A percentile compares a stretch with the other conserved stretches of the same genome.
phyloP scores from a whole-genome alignment of 1,140 invertebrate genomes.

The Psilanteris sp. region DNA sequence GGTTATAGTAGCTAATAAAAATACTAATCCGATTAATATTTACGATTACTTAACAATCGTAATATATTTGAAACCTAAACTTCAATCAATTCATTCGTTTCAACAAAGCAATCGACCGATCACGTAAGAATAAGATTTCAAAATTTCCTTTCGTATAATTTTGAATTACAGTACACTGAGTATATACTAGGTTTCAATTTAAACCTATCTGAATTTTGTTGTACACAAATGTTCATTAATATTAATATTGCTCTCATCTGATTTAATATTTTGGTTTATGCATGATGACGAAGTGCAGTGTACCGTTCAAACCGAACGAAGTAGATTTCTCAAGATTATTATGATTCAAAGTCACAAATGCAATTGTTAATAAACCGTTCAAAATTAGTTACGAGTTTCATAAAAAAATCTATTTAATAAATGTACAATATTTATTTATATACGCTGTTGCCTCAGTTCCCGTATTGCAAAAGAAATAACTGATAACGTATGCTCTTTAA shows the following conservation, averaged over 20 bases:
- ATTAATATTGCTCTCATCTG: slow-evolving; percentile 26
- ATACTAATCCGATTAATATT: no score
- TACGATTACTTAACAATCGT: slow-evolving; percentile 15
- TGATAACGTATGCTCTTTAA: slow-evolving; percentile 22
- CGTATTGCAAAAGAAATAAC: slow-evolving; percentile 42
- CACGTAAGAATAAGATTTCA: slow-evolving; percentile 35
- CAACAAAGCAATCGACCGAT: no score
- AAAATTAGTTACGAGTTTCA: no score
- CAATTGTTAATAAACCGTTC: neutral
- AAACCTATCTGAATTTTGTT: slow-evolving; percentile 14
- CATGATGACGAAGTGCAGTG: slow-evolving; percentile 10
- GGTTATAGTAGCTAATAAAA: no score
- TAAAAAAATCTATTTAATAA: slow-evolving; percentile 5
- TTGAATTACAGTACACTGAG: slow-evolving; percentile 27
- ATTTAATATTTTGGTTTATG: slow-evolving; percentile 2
- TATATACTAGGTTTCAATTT: slow-evolving; percentile 7
- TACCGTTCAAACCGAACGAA: neutral
- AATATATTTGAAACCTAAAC: slow-evolving; percentile 1
- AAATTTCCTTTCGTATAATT: slow-evolving; percentile 34
- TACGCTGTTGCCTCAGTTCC: slow-evolving; percentile 20
- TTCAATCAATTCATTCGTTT: no score
- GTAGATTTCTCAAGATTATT: neutral
- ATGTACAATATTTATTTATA: slow-evolving; percentile 14
- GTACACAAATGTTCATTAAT: slow-evolving; percentile 11
- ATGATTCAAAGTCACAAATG: neutral